Base-by-base conservation (phyloP, 2,113 vertebrate species). In the Anas platyrhynchos region DNA sequence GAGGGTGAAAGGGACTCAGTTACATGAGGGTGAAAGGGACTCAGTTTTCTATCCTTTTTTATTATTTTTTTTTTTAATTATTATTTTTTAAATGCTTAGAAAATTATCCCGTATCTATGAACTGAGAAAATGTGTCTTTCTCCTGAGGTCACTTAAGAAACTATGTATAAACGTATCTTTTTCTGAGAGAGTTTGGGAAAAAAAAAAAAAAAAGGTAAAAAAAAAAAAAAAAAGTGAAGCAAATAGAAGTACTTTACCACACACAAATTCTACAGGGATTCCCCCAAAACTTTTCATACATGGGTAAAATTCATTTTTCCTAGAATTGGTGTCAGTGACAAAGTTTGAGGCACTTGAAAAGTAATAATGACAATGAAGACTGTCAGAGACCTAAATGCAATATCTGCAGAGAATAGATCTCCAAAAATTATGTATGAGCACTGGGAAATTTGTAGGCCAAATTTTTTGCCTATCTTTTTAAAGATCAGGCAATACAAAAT, bases 311-410 rank as follows among this genome's bases (percentile, higher is more conserved):
- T 61, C 31, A 2, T 48, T 62, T 27, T 89, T 80, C 50, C 32
- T 62, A 36, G 6, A 63, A 38, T 26, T 29, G 26, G 1, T 44
- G 4, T 54, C 65, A 77, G 21, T 34, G 7, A 5, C 50, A 2
- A 52, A 4, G 29, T 65, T 63, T 56, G 22, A 84, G 59, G 21
- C 2, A 41, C 8, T 9, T 18, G 27, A 75, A 73, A 25, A 55
- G 61, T 63, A 69, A 34, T 4, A 72, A 9, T 20, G 6, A 31
- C 6, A 27, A 3, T 3, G 22, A 76, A 56, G 7, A 73, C 22
- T 54, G 1, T 4, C 27, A 32, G 41, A 58, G 4, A 25, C 6
- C 7, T 75, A 7, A 9, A 58, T 0, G 1, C 10, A 78, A 43
- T 15, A 72, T 44, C 2, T 27, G 2, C 32, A 76, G 12, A 76